phyloP scores from a whole-genome alignment of 2,113 vertebrate species.

The Mugil cephalus region DNA sequence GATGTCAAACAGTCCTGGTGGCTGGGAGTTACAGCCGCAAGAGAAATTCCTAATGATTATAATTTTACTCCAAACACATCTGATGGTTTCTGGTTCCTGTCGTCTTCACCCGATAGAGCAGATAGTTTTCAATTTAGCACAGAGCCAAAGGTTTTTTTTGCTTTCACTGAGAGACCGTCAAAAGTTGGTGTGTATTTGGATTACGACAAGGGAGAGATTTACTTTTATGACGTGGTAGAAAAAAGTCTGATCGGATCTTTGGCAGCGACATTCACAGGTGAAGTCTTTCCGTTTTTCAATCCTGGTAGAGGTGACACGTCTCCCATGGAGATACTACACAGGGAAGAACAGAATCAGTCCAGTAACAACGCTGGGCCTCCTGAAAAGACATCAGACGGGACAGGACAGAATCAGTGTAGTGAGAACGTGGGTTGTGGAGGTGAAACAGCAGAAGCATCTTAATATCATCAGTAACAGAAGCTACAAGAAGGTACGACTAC shows the following conservation, averaged over 20 bases:
- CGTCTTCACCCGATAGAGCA: constrained; percentile 18
- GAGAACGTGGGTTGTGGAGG: background rate
- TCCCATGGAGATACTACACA: constrained; percentile 3
- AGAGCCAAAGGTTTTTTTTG: background rate
- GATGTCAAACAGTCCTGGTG: constrained; percentile 66
- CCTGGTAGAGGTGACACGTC: constrained; percentile 34
- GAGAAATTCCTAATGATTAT: accelerated
- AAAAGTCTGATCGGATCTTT: constrained; percentile 53
- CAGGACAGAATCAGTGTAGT: too few species aligned
- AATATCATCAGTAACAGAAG: accelerated
- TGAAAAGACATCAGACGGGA: too few species aligned
- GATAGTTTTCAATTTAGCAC: constrained; percentile 43
- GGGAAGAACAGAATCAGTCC: background rate
- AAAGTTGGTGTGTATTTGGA: constrained; percentile 72
- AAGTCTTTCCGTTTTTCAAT: constrained; percentile 77
- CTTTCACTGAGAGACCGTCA: background rate
- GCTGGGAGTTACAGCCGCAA: constrained; percentile 65
- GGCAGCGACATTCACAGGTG: background rate
- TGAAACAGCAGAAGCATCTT: too few species aligned
- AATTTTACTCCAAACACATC: background rate
- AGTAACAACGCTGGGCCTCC: too few species aligned
- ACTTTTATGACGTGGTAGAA: constrained; percentile 63
- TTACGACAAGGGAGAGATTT: constrained; percentile 39
- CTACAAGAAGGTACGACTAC: background rate
- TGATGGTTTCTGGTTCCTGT: constrained; percentile 73